Evolutionary conservation across 2,113 vertebrate genomes (phyloP), one percentile per base, ranked within the genome.

Genomic region (Gymnobelideus leadbeateri): DNA sequence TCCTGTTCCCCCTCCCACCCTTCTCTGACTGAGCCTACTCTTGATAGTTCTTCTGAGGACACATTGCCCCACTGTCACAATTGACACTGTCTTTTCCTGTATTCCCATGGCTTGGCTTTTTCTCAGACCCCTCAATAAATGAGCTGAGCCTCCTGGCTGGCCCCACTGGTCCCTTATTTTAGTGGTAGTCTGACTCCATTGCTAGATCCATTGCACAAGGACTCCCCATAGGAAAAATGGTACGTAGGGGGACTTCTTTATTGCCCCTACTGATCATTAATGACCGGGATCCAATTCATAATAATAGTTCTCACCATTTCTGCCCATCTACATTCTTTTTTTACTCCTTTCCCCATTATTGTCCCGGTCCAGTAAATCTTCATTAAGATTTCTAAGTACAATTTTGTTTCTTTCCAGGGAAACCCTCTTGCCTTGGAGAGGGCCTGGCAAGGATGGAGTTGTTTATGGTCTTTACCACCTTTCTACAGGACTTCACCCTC

Each of bases 401-500:
- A 55, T 55, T 55, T 25, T 55, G 23, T 55, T 55, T 55, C 46
- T 52, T 68, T 49, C 21, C 94, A 98, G 98, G 98, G 55, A 98
- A 98, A 84, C 95, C 96, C 2, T 92, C 91, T 77, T 98, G 98
- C 37, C 91, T 98, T 0, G 97, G 97, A 92, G 97, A 98, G 51
- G 52, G 61, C 21, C 92, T 98, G 92, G 97, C 97, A 0, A 96
- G 89, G 37, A 97, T 98, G 97, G 97, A 98, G 92, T 95, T 98
- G 43, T 98, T 98, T 8, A 92, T 98, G 14, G 97, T 98, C 93
- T 9, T 98, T 49, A 98, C 97, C 52, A 92, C 57, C 90, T 96
- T 98, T 94, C 11, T 98, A 94, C 97, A 98, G 95, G 97, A 96
- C 91, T 98, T 98, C 92, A 28, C 23, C 50, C 92, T 98, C 51